Base-by-base conservation (phyloP, 2,888 invertebrate genomes). In the Epirrita christyi region DNA sequence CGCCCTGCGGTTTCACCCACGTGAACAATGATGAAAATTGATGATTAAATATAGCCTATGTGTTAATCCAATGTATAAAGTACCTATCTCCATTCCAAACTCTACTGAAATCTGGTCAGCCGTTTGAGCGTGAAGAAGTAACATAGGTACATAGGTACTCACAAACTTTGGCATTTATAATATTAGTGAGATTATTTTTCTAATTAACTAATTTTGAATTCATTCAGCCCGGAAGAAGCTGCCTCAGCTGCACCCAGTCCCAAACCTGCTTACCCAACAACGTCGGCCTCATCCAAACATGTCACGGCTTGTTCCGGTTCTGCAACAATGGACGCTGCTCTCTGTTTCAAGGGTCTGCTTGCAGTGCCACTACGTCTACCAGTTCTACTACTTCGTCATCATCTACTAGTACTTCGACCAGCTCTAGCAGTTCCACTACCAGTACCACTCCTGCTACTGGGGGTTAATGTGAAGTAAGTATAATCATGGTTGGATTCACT, bases 281-380 rank as follows among this genome's bases (percentile, higher is more conserved):
- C 63, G 62, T 78, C 0, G 85, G 81, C 10, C 47, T 75, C 0
- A 37, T 75, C 5, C 73, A 64, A 29, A 67, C 47, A 6, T 86
- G 86, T 66, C 66, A 63, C 2, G 76, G 78, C 2, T 27, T 80
- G 4, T 63, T 70, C 32, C 75, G 67, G 0, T 80, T 75, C 74
- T 86, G 87, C 67, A 78, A 76, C 55, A 72, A 71, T 47, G 88
- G 90, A 0, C 55, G 67, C 10, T 91, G 90, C 71, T 86, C 89
- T 0, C 54, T 59, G 8, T 51, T 29, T 47, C 76, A 66, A n/a
- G 78, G 80, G 0, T 21, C 78, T 1, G 63, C 70, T 9, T 87
- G 88, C 70, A 51, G 40, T 13, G 53, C 54, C 10, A 66, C 70
- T n/a, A 65, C 68, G 14, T 32, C 48, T 7, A 43, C 64, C 7